Evolutionary conservation across 2,797 vertebrate genomes (phyloP).

Genomic region (Percopsis omiscomaycus): DNA sequence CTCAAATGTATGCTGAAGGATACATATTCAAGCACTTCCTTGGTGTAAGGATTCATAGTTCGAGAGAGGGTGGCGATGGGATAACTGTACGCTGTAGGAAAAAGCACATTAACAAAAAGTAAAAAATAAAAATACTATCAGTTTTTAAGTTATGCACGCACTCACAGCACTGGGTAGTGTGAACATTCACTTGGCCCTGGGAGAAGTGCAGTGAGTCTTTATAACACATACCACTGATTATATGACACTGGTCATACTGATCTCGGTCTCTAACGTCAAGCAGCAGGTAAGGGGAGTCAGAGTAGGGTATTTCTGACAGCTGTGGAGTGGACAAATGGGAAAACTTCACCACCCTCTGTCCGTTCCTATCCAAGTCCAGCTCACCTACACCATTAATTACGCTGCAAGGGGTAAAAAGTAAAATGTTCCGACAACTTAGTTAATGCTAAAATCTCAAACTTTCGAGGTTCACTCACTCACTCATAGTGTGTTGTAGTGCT

Average conservation of each 20-base stretch:
- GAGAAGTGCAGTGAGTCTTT: too few species aligned
- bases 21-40: slow-evolving; percentile 90
- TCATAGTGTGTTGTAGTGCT: too few species aligned
- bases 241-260: slow-evolving; percentile 85
- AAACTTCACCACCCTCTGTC: slow-evolving; percentile 39
- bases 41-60: slow-evolving; percentile 93
- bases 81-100: slow-evolving; percentile 84
- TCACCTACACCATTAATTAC: slow-evolving; percentile 93
- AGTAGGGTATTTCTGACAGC: slow-evolving; percentile 76
- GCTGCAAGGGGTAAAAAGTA: slow-evolving; percentile 58
- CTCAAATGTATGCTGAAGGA: slow-evolving; percentile 71
- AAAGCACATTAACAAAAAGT: neutral
- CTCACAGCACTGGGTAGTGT: neutral
- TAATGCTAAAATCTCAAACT: too few species aligned
- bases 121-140: neutral
- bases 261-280: slow-evolving; percentile 90
- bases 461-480: neutral
- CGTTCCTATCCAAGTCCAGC: slow-evolving; percentile 79
- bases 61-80: slow-evolving; percentile 85
- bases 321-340: slow-evolving; percentile 24
- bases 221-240: slow-evolving; percentile 82
- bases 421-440: neutral
- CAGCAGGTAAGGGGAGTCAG: slow-evolving; percentile 92
- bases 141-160: too few species aligned
- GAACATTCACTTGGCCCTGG: too few species aligned